These are phyloP conservation scores for Podarcis raffonei DNA, from an alignment of 2,113 vertebrate species.

Conservation along the genomic window DNA sequence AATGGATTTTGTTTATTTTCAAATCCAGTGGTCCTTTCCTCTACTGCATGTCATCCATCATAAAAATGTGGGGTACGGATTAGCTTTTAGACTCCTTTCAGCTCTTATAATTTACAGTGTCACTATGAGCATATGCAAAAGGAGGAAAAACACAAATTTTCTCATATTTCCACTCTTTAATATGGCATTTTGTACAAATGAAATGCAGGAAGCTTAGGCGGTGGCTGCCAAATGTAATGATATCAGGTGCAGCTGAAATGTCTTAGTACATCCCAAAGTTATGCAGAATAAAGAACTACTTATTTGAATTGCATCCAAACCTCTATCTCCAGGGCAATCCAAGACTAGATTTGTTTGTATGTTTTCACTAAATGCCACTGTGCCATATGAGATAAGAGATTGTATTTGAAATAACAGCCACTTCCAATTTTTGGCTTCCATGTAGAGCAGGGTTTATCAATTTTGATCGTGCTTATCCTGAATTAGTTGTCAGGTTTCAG, in stretches of 20 bases:
- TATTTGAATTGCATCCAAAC: constrained; percentile 72
- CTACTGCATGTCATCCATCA: constrained; percentile 7
- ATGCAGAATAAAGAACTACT: constrained; percentile 72
- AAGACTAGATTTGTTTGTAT: constrained; percentile 71
- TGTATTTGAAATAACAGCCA: constrained; percentile 80
- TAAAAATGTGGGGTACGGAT: not conserved
- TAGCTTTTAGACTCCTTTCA: constrained; percentile 40
- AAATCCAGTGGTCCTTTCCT: not conserved
- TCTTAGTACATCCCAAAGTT: constrained; percentile 62
- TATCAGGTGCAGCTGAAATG: constrained; percentile 62
- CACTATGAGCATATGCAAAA: constrained; percentile 49
- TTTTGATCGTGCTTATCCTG: constrained; percentile 80
- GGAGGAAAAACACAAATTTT: constrained; percentile 10
- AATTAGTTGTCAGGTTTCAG: constrained; percentile 83
- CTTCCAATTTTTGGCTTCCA: constrained; percentile 74
- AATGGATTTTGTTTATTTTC: not conserved
- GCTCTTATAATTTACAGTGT: constrained; percentile 44
- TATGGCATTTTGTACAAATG: constrained; percentile 17
- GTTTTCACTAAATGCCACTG: constrained; percentile 78
- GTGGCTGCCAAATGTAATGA: constrained; percentile 57
- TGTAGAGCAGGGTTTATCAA: constrained; percentile 79
- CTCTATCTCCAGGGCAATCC: constrained; percentile 73
- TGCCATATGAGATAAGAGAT: constrained; percentile 78
- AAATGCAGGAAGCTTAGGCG: constrained; percentile 41
- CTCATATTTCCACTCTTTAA: constrained; percentile 48